phyloP scores from a whole-genome alignment of 1,140 invertebrate genomes.

The Arion vulgaris region DNA sequence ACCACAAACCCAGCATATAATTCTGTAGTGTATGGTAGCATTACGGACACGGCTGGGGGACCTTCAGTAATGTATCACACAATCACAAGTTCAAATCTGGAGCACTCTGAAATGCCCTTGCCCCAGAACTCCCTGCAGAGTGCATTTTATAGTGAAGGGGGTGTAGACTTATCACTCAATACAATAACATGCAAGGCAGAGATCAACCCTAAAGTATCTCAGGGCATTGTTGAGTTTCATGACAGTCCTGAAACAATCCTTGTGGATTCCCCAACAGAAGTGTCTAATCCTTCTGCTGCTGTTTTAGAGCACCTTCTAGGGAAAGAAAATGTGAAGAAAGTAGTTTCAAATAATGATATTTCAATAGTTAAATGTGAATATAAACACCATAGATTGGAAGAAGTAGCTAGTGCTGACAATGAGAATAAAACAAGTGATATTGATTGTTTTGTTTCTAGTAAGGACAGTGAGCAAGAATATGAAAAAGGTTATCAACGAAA shows the following conservation, averaged over 20 bases:
- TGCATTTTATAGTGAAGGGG: slow-evolving; percentile 15
- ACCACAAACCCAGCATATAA: slow-evolving; percentile 34
- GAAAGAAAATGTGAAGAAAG: neutral
- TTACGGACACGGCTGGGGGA: neutral
- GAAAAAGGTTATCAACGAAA: neutral
- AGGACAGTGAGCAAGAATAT: neutral
- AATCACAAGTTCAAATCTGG: slow-evolving; percentile 22
- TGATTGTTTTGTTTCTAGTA: neutral
- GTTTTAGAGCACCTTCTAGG: neutral
- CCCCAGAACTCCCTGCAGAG: slow-evolving; percentile 9
- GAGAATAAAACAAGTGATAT: neutral
- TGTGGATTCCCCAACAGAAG: neutral
- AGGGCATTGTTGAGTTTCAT: slow-evolving; percentile 15
- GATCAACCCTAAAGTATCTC: slow-evolving; percentile 20
- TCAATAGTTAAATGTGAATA: no score
- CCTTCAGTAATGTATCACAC: slow-evolving; percentile 25
- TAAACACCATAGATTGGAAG: neutral
- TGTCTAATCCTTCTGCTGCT: slow-evolving; percentile 10
- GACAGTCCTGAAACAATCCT: neutral
- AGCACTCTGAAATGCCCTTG: slow-evolving; percentile 11
- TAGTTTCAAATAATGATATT: neutral
- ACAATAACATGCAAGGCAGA: neutral
- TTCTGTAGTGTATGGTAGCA: slow-evolving; percentile 31
- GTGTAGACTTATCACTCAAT: neutral
- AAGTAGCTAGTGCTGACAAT: neutral